These are phyloP conservation scores for Xiphophorus hellerii DNA, from an alignment of 2,113 vertebrate genomes.

Conservation along the genomic window DNA sequence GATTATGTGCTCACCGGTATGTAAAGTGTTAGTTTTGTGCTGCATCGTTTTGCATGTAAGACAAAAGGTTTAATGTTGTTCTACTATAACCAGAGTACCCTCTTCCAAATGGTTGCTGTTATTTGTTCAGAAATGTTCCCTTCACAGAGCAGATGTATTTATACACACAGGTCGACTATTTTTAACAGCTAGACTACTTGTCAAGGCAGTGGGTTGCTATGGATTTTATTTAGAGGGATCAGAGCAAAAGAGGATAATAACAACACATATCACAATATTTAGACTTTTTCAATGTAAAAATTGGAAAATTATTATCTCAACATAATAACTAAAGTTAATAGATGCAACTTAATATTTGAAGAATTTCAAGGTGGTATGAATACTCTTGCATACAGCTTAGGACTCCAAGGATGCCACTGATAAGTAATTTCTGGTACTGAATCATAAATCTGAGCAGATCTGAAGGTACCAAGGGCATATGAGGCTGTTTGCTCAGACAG, in stretches of 20 bases:
- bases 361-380: neutral
- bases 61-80: neutral
- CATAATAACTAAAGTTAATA: neutral
- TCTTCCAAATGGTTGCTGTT: neutral
- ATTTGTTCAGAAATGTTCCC: too few species aligned
- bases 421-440: constrained; percentile 15
- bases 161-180: neutral
- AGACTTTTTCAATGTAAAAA: too few species aligned
- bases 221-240: neutral
- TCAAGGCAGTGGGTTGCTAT: neutral
- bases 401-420: constrained; percentile 2
- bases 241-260: neutral
- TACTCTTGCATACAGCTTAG: neutral
- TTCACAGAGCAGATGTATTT: neutral
- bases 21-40: neutral
- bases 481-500: constrained; percentile 34
- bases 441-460: constrained; percentile 20
- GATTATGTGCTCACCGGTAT: neutral
- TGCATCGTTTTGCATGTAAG: neutral
- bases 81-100: neutral
- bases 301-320: neutral
- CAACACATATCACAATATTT: neutral
- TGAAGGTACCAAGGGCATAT: constrained; percentile 15
- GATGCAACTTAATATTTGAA: neutral
- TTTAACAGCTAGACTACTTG: neutral